Evolutionary conservation across 2,888 invertebrate genomes (phyloP), one percentile per base, ranked within the genome.

Genomic region (Lagria hirta): DNA sequence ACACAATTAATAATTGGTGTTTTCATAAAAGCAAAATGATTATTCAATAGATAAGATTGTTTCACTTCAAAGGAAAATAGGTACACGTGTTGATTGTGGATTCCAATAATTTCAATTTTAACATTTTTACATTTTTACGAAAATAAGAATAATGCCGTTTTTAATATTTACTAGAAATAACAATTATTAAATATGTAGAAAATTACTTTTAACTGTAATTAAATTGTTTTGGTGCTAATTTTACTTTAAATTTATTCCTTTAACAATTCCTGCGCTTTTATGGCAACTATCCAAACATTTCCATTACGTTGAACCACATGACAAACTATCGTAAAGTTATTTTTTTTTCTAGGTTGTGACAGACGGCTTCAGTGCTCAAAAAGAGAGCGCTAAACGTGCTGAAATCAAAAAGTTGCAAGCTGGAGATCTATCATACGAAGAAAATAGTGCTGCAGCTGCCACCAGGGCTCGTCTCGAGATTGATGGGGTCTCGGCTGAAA

Each of bases 401-500:
- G 83, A 85, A 70, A 78, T 80, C 73, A 83, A 84, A 68, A 78
- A 86, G 40, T 70, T 92, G 48, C 88, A 90, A 66, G 79, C 90
- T 14, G 89, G 88, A 20, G 90, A 90, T 63, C 72, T 90, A 57
- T 86, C 86, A 46, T 90, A 87, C 69, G 85, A 88, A 61, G 88
- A 88, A 71, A 83, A 83, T 52, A 83, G 81, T 61, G 84, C 88
- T 23, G 84, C 87, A 22, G 83, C 86, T 15, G 88, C 90, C 8
- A 80, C 85, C 51, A 81, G 85, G 55, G 85, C 89, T 51, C 77
- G 88, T 54, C 73, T 91, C 49, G 90, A 91, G 71, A 78, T 89
- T 48, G 90, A 91, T 65, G 91, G 91, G 26, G 79, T 91, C 48
- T 86, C 86, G 13, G 86, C 91, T 1, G 90, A 93, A 73, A 88